Evolutionary conservation across 2,888 invertebrate genomes (phyloP), one percentile per base, ranked within the genome.

Genomic region (Candidula unifasciata): DNA sequence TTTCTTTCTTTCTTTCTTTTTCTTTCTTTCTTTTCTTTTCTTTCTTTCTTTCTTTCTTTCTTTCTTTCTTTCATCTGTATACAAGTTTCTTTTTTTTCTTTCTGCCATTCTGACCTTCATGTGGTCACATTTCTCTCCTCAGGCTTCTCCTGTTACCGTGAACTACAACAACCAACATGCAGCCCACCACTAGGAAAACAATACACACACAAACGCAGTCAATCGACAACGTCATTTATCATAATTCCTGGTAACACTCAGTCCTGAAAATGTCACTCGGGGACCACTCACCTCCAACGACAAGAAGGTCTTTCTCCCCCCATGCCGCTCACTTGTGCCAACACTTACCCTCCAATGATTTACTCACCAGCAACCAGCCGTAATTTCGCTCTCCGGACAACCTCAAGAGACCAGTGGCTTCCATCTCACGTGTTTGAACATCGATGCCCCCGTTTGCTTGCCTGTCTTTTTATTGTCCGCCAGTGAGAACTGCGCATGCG

Each of bases 331-430:
- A 30, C 80, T 68, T 68, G 80, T 80, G 52, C 80, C 33, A 80
- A 80, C 80, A 80, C 80, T 80, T 80, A 68, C 68, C 52, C 30
- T 18, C 27, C 16, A 52, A 68, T 33, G 80, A 80, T 80, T 80
- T 80, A 68, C 80, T 80, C 80, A 80, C 80, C 64, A 30, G 52
- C 52, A 68, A 30, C 27, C 21, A 24, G 30, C 44, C 37, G 27
- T 24, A 21, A 66, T 68, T 30, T 44, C 68, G 64, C 80, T n/a
- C 44, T 54, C 80, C 44, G 10, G 37, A 33, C 57, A 13, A 6
- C 76, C 76, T 76, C 76, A 37, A 78, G 77, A 64, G 64, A 78
- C n/a, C n/a, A 24, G 64, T 78, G 60, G 30, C 37, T 44, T 44
- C 44, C 44, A 13, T 10, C 44, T 13, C 44, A 44, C 44, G 13